Evolutionary conservation across 2,888 invertebrate genomes (phyloP).

Genomic region (Drosophila silvestris): DNA sequence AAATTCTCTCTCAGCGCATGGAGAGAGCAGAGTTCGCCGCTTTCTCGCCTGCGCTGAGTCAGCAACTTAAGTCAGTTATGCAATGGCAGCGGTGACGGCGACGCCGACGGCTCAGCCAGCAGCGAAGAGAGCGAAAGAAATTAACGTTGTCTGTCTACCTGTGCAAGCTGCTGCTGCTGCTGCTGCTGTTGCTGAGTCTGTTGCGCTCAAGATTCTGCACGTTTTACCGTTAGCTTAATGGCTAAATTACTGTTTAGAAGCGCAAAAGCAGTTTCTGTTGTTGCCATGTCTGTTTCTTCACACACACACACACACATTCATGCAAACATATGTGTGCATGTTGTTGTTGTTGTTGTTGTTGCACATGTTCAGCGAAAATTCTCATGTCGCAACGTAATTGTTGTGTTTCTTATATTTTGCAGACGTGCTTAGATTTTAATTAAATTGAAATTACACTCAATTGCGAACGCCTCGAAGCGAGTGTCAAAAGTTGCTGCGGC

Average conservation of each 20-base stretch:
- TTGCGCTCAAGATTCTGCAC: constrained; percentile 69
- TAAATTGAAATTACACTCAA: constrained; percentile 68
- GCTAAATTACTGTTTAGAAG: constrained; percentile 80
- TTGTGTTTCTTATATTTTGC: constrained; percentile 60
- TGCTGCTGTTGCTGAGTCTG: not conserved
- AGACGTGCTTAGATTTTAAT: constrained; percentile 76
- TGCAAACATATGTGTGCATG: not conserved
- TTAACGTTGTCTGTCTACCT: constrained; percentile 20
- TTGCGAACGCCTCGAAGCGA: constrained; percentile 31
- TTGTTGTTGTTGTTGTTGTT: no score
- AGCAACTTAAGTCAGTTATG: constrained; percentile 58
- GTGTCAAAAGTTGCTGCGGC: constrained; percentile 19
- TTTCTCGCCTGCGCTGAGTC: constrained; percentile 15
- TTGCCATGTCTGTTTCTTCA: constrained; percentile 12
- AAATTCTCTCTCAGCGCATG: not conserved
- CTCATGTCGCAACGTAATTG: constrained; percentile 62
- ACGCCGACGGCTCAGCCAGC: not conserved
- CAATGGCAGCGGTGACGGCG: constrained; percentile 35
- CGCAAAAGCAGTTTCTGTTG: constrained; percentile 39
- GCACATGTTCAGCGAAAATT: constrained; percentile 43
- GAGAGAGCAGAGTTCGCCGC: not conserved
- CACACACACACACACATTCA: not conserved
- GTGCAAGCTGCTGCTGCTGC: not conserved
- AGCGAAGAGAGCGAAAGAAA: constrained; percentile 18
- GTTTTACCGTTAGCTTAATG: constrained; percentile 82